Evolutionary conservation across 1,140 invertebrate genomes (phyloP).

Genomic region (Arctopsyche grandis): DNA sequence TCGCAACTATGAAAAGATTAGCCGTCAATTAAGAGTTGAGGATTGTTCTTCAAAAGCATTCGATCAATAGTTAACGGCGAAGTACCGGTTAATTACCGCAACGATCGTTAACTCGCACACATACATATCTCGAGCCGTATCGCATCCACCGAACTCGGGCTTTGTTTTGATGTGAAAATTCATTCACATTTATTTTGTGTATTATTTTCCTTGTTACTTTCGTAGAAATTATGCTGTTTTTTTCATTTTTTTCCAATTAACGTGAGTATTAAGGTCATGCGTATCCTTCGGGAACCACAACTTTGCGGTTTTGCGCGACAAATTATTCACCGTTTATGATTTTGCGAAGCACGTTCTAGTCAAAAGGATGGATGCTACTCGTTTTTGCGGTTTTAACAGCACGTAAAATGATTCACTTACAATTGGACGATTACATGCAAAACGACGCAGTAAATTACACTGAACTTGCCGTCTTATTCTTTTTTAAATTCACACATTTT

Average conservation of each 20-base stretch:
- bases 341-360: background rate
- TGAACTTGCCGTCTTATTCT: no score
- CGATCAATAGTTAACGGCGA: background rate
- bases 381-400: background rate
- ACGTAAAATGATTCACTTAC: background rate
- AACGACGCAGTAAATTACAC: no score
- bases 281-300: slow-evolving; percentile 2
- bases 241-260: background rate
- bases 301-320: background rate
- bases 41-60: background rate
- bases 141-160: background rate
- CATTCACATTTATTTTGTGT: background rate
- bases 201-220: background rate
- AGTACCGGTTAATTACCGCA: no score
- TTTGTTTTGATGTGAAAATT: background rate
- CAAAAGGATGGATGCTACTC: slow-evolving; percentile 1
- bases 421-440: no score
- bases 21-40: background rate
- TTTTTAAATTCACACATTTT: no score
- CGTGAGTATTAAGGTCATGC: slow-evolving; percentile 1
- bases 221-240: background rate
- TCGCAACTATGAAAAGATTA: background rate
- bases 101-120: no score
- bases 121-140: background rate
- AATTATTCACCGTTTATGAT: slow-evolving; percentile 8